Evolutionary conservation across 92 coral and sea anemone species (phyloP), one percentile per base, ranked within the genome.

Genomic region (Pocillopora meandrina): DNA sequence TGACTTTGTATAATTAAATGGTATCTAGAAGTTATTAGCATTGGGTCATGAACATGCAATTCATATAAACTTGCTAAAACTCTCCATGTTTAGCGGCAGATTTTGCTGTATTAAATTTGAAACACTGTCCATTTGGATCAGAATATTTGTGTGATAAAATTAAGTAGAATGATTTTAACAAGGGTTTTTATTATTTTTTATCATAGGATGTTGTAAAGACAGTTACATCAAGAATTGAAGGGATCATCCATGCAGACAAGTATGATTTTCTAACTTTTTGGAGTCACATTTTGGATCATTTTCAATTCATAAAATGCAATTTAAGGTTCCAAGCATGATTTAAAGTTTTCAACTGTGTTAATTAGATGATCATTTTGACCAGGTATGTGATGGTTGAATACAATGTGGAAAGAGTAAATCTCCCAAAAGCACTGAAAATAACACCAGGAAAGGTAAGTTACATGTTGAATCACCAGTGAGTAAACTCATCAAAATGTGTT

Each of bases 301-400:
- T 58, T 52, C 42, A 23, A 47, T 9, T 52, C 0, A 13, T 42
- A 0, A 42, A 42, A 42, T 7, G 8, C 52, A 0, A 42, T 42
- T 42, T 3, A 42, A 0, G 52, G 52, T 42, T 26, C 31, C 31
- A 7, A 42, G 52, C 52, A 3, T 42, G 52, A 42, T 7, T 42
- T 3, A 42, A 42, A 42, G 4, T 42, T 42, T 42, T 42, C 52
- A 42, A 71, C 1, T 31, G 49, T 36, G 12, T 10, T 77, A 49
- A 61, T 13, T 56, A 21, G 1, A 10, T 21, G 12, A 55, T 17
- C 47, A 33, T 56, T 57, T 34, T 77, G 68, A 26, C 63, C 75
- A 87, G 90, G 79, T 87, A 87, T 74, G 90, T 87, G 62, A 77
- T 87, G 71, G 90, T 87, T 35, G 90, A 87, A 66, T 87, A 81